These are phyloP conservation scores for Ellobium chinense DNA, from an alignment of 2,888 invertebrate species.

Conservation along the genomic window DNA sequence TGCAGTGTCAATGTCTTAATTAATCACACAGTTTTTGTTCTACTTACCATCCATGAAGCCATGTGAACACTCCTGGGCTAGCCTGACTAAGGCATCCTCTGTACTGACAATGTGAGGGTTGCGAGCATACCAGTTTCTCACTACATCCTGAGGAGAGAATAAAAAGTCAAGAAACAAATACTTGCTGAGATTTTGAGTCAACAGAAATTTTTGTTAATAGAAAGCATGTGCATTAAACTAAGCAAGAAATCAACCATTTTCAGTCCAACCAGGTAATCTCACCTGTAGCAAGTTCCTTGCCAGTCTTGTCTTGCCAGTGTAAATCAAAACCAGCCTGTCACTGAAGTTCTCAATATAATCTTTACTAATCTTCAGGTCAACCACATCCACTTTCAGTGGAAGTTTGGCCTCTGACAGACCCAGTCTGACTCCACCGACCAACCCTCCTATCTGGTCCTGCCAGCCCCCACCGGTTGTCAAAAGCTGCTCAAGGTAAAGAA, in stretches of 20 bases:
- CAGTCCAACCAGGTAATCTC: not conserved
- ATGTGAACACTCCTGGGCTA: conserved; percentile 74
- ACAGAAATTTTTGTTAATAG: not conserved
- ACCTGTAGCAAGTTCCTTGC: conserved; percentile 82
- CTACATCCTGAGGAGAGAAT: conserved; percentile 74
- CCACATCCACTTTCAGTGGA: conserved; percentile 75
- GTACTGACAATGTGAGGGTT: conserved; percentile 77
- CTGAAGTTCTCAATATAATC: conserved; percentile 75
- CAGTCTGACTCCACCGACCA: conserved; percentile 79
- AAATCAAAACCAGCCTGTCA: conserved; percentile 80
- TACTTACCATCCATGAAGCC: conserved; percentile 74
- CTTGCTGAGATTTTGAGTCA: not conserved
- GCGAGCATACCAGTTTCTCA: conserved; percentile 80
- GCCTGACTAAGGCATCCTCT: conserved; percentile 73
- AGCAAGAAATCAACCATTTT: too few relatives aligned
- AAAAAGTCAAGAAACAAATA: not conserved
- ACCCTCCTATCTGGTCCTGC: conserved; percentile 82
- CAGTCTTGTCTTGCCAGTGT: conserved; percentile 81
- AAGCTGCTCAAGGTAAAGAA: conserved; percentile 81
- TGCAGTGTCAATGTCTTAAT: too few relatives aligned
- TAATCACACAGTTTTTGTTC: too few relatives aligned
- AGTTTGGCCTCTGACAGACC: conserved; percentile 75
- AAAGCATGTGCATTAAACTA: too few relatives aligned
- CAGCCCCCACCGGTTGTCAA: conserved; percentile 82
- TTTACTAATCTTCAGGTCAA: conserved; percentile 66